Conservation (phyloP, 2,113 vertebrate genomes). For the Nanorana parkeri region DNA sequence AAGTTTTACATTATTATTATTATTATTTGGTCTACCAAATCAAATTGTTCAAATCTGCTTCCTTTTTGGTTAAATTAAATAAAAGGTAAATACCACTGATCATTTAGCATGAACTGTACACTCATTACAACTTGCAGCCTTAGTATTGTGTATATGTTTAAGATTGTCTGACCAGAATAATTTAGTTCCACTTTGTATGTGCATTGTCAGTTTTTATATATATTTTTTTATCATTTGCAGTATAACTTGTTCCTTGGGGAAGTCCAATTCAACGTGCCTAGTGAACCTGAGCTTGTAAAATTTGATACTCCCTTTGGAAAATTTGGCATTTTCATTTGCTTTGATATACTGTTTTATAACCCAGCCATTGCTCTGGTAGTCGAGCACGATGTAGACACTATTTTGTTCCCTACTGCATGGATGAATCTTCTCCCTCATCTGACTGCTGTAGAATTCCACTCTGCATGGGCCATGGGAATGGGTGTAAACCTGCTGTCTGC, state of each 20-base stretch:
- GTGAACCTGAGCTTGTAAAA: constrained; percentile 70
- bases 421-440: constrained; percentile 61
- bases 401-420: constrained; percentile 62
- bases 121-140: too few species aligned
- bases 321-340: constrained; percentile 82
- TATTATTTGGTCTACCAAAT: too few species aligned
- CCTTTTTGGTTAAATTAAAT: too few species aligned
- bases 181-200: too few species aligned
- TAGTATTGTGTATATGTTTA: too few species aligned
- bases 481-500: constrained; percentile 72
- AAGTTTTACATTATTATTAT: neutral
- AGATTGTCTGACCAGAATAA: too few species aligned
- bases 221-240: constrained; percentile 57
- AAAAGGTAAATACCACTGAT: too few species aligned
- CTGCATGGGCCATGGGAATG: constrained; percentile 74
- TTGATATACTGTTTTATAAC: constrained; percentile 77
- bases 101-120: too few species aligned
- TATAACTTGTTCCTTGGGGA: constrained; percentile 83
- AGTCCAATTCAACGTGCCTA: constrained; percentile 75
- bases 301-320: constrained; percentile 82
- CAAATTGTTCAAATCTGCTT: too few species aligned
- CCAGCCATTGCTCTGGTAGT: constrained; percentile 71
- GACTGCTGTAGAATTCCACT: constrained; percentile 62
- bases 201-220: too few species aligned
- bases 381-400: constrained; percentile 66